Conservation (phyloP, 2,888 invertebrate species). For the Leptothorax acervorum region DNA sequence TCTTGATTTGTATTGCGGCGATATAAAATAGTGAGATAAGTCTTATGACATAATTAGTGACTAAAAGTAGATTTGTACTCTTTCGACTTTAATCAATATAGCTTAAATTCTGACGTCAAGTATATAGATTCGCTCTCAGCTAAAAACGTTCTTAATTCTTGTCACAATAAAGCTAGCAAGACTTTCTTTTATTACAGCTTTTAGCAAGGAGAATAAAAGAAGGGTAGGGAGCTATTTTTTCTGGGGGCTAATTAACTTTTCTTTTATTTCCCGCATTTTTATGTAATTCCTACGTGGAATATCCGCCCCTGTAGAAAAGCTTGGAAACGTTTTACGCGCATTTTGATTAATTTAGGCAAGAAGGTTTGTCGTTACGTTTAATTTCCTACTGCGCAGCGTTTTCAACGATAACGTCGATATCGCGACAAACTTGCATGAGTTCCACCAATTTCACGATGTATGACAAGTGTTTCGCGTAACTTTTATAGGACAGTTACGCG, state of each 20-base stretch:
- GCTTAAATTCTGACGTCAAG: background rate
- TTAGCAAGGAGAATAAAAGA: constrained; percentile 55
- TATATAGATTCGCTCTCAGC: background rate
- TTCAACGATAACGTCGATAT: constrained; percentile 51
- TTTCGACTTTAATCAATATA: background rate
- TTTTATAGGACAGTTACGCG: constrained; percentile 71
- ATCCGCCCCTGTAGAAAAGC: background rate
- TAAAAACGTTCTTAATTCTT: constrained; percentile 40
- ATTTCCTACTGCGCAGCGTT: constrained; percentile 2
- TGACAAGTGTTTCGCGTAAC: constrained; percentile 70
- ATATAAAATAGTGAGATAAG: background rate
- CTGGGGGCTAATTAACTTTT: constrained; percentile 60
- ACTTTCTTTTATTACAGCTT: constrained; percentile 38
- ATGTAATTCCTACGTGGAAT: constrained; percentile 27
- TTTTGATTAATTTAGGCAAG: constrained; percentile 8
- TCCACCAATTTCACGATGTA: constrained; percentile 71
- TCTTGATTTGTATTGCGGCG: background rate
- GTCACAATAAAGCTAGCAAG: constrained; percentile 42
- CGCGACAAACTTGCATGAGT: constrained; percentile 61
- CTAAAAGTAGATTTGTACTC: constrained; percentile 4
- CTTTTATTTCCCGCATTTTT: constrained; percentile 29
- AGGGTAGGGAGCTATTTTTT: constrained; percentile 39
- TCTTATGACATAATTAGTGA: background rate
- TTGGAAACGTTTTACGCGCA: background rate
- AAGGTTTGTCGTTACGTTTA: background rate